Percentiles rank a stretch among this genome's conserved stretches.
Conservation (phyloP, 2,888 invertebrate genomes). For the Drosophila merina region DNA sequence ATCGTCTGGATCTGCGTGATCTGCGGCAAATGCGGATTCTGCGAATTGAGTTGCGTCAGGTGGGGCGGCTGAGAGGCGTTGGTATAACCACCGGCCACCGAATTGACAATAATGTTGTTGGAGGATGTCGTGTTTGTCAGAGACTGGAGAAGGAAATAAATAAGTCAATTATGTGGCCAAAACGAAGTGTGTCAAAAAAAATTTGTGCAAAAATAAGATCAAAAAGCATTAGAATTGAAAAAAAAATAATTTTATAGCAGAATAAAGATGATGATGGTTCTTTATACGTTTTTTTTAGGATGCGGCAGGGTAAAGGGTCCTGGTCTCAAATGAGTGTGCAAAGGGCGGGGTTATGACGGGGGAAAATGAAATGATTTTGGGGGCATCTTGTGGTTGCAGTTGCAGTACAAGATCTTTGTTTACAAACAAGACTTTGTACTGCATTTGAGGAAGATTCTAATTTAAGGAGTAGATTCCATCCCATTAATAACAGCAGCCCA, state of each 20-base stretch:
- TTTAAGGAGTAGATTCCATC: neutral
- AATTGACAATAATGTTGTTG: constrained; percentile 84
- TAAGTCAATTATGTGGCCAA: constrained; percentile 2
- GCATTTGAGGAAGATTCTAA: neutral
- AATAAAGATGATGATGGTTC: constrained; percentile 36
- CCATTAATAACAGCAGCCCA: constrained; percentile 34
- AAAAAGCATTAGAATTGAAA: constrained; percentile 42
- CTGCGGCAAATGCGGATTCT: constrained; percentile 81
- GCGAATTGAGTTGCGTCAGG: constrained; percentile 71
- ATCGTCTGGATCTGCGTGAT: constrained; percentile 82
- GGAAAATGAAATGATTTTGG: constrained; percentile 24
- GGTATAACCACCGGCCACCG: constrained; percentile 81
- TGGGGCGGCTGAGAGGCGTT: constrained; percentile 74
- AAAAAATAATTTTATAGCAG: constrained; percentile 13
- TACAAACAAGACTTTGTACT: neutral
- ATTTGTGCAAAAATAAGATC: constrained; percentile 30
- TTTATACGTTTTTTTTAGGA: constrained; percentile 5
- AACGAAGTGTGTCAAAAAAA: neutral
- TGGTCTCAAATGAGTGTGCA: constrained; percentile 35
- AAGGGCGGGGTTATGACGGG: constrained; percentile 25
- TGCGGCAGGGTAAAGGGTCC: constrained; percentile 8
- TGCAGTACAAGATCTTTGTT: too few relatives aligned
- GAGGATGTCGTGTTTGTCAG: constrained; percentile 80
- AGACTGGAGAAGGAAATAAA: constrained; percentile 45
- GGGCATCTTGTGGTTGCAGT: neutral